Base-by-base conservation (phyloP, 2,888 invertebrate genomes). In the Campopleginae sp. region DNA sequence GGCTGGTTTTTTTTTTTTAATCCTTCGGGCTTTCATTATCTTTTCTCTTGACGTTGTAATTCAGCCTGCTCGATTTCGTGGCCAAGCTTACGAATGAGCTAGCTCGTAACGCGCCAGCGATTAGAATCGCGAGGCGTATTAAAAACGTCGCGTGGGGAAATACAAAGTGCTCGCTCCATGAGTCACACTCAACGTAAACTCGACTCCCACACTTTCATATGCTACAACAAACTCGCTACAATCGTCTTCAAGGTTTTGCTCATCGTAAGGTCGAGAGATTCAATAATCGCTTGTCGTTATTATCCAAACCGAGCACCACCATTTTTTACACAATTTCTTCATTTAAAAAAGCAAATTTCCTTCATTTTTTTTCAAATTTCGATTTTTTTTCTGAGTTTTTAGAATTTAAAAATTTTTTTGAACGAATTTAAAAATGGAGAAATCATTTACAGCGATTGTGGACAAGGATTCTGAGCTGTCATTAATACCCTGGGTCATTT, bases 141-240 rank as follows among this genome's bases (percentile, higher is more conserved):
- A 46, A 44, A 68, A 68, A 68, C n/a, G 66, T 42, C 42, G 66
- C 19, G 68, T 48, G 75, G 44, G 75, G 63, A 48, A 66, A 54
- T 23, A 27, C 68, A 27, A 23, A 38, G 38, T 58, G 58, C 31
- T 68, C 58, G 78, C 23, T 23, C 27, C n/a, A 44, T 33, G 44
- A 31, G 44, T 58, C 58, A n/a, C 27, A 23, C 68, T 68, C 8
- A 54, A 58, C 58, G 58, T 65, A n/a, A 66, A 23, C 51, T n/a
- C 70, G 44, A 78, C 78, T 78, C 78, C 78, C 68, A 78, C 78
- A 77, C 66, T 42, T 76, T 48, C n/a, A 19, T 14, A 17, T 33
- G 42, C 68, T 27, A 33, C 54, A 31, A 70, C 68, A 33, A 70
- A 58, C 70, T 12, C 17, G 4, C 19, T n/a, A n/a, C 19, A 51